Evolutionary conservation across 2,888 invertebrate genomes (phyloP).

Genomic region (Tiphia femorata): DNA sequence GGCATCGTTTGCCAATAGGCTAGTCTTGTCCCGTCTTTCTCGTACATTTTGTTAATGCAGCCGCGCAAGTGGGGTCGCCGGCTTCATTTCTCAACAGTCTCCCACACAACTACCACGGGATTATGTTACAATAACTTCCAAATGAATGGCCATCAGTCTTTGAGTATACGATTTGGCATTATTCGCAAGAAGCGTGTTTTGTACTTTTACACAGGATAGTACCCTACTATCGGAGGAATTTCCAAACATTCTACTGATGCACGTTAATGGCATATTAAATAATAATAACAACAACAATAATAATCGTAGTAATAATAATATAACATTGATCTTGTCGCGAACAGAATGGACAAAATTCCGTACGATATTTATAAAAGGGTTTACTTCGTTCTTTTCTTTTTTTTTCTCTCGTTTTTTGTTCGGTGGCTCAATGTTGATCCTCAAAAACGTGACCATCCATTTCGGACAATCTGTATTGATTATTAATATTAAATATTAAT

Average conservation of each 20-base stretch:
- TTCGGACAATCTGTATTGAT: constrained; percentile 62
- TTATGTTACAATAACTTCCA: constrained; percentile 57
- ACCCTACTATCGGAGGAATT: no score
- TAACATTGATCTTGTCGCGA: background rate
- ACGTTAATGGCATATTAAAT: background rate
- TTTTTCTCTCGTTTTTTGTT: constrained; percentile 29
- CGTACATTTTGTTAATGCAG: constrained; percentile 53
- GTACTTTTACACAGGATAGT: background rate
- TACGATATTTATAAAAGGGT: background rate
- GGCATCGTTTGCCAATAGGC: constrained; percentile 62
- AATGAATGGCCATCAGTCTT: constrained; percentile 58
- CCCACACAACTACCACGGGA: constrained; percentile 38
- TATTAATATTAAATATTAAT: constrained; percentile 65
- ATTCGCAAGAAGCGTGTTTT: constrained; percentile 16
- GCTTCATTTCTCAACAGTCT: constrained; percentile 6
- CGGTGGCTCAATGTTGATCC: constrained; percentile 37
- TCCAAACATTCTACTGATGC: background rate
- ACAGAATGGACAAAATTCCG: constrained; percentile 1
- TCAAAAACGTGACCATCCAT: constrained; percentile 65
- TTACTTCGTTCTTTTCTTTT: background rate
- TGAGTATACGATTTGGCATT: constrained; percentile 38
- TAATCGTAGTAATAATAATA: constrained; percentile 21
- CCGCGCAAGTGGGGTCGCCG: constrained; percentile 36
- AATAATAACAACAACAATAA: constrained; percentile 21
- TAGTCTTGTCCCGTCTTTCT: constrained; percentile 64